A percentile compares a stretch with the other conserved stretches of the same genome.
These are phyloP conservation scores for Collichthys lucidus DNA, from an alignment of 2,113 vertebrate genomes.

Conservation along the genomic window DNA sequence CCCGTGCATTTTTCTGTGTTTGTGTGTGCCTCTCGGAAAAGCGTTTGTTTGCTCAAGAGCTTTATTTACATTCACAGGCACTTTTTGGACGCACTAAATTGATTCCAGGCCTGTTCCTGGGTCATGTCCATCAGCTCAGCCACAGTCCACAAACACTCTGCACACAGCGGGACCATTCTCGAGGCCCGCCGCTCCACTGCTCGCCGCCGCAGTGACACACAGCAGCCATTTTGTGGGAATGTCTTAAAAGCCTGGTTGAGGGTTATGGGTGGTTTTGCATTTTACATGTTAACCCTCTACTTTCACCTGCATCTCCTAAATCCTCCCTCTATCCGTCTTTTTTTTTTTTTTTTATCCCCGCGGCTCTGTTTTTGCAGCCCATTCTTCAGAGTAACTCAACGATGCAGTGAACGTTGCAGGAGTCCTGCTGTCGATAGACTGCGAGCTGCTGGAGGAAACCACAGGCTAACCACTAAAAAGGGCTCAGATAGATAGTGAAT, in stretches of 20 bases:
- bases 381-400: slow-evolving; percentile 47
- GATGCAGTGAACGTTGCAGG: slow-evolving; percentile 31
- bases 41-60: slow-evolving; percentile 83
- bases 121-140: slow-evolving; percentile 82
- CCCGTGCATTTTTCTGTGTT: slow-evolving; percentile 70
- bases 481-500: slow-evolving; percentile 52
- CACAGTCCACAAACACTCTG: slow-evolving; percentile 78
- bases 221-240: slow-evolving; percentile 79
- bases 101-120: slow-evolving; percentile 85
- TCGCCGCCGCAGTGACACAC: slow-evolving; percentile 62
- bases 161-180: slow-evolving; percentile 78
- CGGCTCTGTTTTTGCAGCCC: slow-evolving; percentile 19
- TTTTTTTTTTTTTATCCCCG: background rate
- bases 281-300: slow-evolving; percentile 60
- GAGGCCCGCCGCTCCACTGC: slow-evolving; percentile 48
- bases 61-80: slow-evolving; percentile 85
- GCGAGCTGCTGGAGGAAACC: slow-evolving; percentile 67
- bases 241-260: slow-evolving; percentile 58
- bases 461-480: slow-evolving; percentile 63
- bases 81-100: slow-evolving; percentile 83
- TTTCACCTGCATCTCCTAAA: slow-evolving; percentile 46
- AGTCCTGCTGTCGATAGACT: slow-evolving; percentile 50
- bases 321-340: background rate
- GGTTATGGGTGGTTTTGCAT: slow-evolving; percentile 51
- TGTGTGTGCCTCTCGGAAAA: slow-evolving; percentile 74